Evolutionary conservation across 2,797 vertebrate genomes (phyloP).

Genomic region (Vireo griseus): DNA sequence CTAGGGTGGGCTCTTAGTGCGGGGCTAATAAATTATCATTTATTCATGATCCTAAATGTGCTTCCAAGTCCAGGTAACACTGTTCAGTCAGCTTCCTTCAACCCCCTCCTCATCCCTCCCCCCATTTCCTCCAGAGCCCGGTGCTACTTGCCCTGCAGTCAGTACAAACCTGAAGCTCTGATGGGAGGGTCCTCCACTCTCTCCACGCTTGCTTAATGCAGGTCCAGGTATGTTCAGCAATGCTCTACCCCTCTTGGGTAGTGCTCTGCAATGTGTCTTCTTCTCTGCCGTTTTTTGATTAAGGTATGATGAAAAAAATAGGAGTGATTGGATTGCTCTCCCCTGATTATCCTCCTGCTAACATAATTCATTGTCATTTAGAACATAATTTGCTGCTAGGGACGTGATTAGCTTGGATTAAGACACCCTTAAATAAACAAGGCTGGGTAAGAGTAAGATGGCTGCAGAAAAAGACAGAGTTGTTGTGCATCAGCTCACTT

Average conservation of each 20-base stretch:
- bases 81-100: not conserved
- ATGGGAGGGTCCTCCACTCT: not conserved
- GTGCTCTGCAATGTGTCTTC: not conserved
- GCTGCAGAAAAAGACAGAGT: not conserved
- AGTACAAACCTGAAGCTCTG: not conserved
- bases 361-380: conserved; percentile 40
- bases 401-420: conserved; percentile 29
- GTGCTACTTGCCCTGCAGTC: not conserved
- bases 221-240: not conserved
- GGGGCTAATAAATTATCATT: not conserved
- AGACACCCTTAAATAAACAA: conserved; percentile 27
- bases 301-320: not conserved
- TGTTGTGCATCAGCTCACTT: not conserved
- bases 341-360: not conserved
- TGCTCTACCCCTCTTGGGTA: not conserved
- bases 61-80: not conserved
- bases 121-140: not conserved
- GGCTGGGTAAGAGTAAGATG: not conserved
- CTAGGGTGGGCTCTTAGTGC: not conserved
- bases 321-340: not conserved
- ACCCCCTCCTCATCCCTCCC: not conserved
- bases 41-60: not conserved
- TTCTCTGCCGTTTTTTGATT: not conserved
- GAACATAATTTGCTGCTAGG: not conserved
- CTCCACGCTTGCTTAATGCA: not conserved